Base-by-base conservation (phyloP, 2,797 vertebrate genomes). In the Silurus aristotelis region DNA sequence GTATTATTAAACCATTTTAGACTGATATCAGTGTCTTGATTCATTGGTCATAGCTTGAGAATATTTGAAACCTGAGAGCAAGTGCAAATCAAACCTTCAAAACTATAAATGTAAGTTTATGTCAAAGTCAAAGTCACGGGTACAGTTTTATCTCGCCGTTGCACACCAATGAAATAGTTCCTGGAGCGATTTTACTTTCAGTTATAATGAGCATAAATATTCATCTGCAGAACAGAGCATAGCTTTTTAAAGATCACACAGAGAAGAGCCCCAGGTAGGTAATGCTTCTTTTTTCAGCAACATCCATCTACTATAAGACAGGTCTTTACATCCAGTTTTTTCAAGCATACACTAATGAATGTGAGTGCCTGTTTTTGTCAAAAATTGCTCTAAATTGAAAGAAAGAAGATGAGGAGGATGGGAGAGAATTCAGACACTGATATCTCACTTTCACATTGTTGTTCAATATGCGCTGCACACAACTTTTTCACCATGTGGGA, bases 1-100 rank as follows among this genome's bases (percentile, higher is more conserved):
- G 93, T 93, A 92, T 94, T 93, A 96, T 96, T 96, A 95, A 96
- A 96, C 91, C 55, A 86, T 92, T 95, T 95, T 95, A 93, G 92
- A 95, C 94, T 75, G 91, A 93, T 89, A 25, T 56, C 46, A 55
- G 46, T 63, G 77, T 80, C 83, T 88, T 87, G 67, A 56, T 85
- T 83, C 61, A 85, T 84, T 83, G 76, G 31, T 79, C 22, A 68
- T 38, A 48, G 55, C 25, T 43, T 73, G 7, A 5, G 80, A 82
- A 48, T 63, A n/a, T 63, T 61, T 75, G 6, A 20, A 56, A 71
- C 63, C 70, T 67, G 22, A 7, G 79, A 76, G 43, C 38, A 70
- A 76, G 55, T 58, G 80, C 71, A 55, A 67, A 27, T 67, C n/a
- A 80, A 83, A 80, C 7, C 38, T 79, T 61, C 63, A 88, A 83